These are phyloP conservation scores for Atethmia centrago DNA, from an alignment of 2,888 invertebrate genomes.

Conservation along the genomic window DNA sequence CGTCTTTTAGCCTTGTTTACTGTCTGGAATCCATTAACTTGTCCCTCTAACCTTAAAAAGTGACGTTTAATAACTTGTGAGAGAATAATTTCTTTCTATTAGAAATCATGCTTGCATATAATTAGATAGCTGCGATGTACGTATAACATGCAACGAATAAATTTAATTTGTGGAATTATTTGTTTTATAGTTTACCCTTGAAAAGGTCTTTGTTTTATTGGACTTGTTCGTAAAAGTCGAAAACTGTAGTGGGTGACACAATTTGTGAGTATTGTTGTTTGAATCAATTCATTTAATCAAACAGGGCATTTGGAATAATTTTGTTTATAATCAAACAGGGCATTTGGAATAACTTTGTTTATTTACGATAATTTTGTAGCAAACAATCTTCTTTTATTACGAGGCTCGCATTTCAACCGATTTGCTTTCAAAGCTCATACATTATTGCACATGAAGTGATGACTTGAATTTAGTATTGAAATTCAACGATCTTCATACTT, in stretches of 20 bases:
- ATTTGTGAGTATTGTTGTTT: constrained; percentile 25
- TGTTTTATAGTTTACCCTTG: constrained; percentile 21
- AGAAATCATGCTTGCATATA: constrained; percentile 48
- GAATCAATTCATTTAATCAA: constrained; percentile 36
- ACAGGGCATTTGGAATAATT: constrained; percentile 37
- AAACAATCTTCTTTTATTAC: constrained; percentile 44
- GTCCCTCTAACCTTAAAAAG: constrained; percentile 53
- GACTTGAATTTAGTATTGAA: constrained; percentile 61
- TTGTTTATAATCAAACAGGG: constrained; percentile 35
- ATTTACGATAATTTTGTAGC: constrained; percentile 31
- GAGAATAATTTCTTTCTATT: constrained; percentile 49
- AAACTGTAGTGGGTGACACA: constrained; percentile 24
- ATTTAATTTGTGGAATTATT: constrained; percentile 6
- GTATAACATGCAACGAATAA: constrained; percentile 22
- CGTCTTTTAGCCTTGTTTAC: constrained; percentile 33
- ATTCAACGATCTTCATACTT: constrained; percentile 64
- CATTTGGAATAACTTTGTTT: constrained; percentile 46
- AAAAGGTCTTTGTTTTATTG: constrained; percentile 19
- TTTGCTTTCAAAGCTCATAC: constrained; percentile 50
- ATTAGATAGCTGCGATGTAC: constrained; percentile 3
- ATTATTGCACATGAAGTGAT: constrained; percentile 54
- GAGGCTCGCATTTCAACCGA: constrained; percentile 44
- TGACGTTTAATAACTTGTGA: constrained; percentile 30
- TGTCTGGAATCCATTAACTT: constrained; percentile 37
- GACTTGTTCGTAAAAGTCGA: constrained; percentile 25